phyloP scores from a whole-genome alignment of 2,113 vertebrate genomes.

The Malaclemys terrapin region DNA sequence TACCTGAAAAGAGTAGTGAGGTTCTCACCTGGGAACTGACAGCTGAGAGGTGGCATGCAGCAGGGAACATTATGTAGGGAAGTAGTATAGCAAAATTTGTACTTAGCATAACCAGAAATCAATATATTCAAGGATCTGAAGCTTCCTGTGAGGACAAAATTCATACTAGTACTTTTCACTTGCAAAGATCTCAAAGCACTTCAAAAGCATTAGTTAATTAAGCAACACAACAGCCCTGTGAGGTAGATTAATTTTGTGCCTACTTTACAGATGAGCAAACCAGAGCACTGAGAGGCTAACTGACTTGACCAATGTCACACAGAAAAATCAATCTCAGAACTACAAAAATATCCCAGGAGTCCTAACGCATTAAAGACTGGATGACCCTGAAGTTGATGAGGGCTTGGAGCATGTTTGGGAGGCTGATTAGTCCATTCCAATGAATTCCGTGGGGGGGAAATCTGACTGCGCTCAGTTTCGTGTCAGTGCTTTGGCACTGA shows the following conservation, averaged over 20 bases:
- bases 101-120: neutral
- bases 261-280: slow-evolving; percentile 17
- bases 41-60: neutral
- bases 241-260: neutral
- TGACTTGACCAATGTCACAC: neutral
- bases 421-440: neutral
- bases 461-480: slow-evolving; percentile 13
- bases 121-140: neutral
- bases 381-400: neutral
- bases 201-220: neutral
- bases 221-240: neutral
- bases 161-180: neutral
- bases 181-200: neutral
- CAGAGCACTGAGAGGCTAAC: neutral
- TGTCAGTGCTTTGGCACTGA: neutral
- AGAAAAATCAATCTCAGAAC: neutral
- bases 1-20: neutral
- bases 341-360: neutral
- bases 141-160: neutral
- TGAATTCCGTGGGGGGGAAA: neutral
- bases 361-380: neutral
- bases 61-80: neutral
- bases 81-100: neutral
- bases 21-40: neutral
- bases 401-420: neutral